phyloP scores from a whole-genome alignment of 30 jellyfish, hydroid and myxozoan genomes.

The Aurelia coerulea region DNA sequence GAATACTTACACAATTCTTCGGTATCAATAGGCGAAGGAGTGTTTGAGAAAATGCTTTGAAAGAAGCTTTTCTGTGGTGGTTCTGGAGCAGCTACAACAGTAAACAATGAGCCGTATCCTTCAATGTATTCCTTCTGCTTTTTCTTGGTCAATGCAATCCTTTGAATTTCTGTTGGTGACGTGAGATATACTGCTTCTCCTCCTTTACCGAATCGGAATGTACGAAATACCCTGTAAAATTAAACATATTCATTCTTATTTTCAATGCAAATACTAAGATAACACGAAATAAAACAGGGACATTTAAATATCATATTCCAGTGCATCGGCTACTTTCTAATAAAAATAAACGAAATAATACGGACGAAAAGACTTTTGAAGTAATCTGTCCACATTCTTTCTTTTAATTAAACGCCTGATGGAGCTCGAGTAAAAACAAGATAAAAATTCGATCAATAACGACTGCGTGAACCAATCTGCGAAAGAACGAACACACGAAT shows the following conservation, averaged over 20 bases:
- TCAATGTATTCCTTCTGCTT: slow-evolving; percentile 79
- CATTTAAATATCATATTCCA: too few species aligned
- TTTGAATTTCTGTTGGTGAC: slow-evolving; percentile 94
- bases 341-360: too few species aligned
- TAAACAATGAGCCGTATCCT: slow-evolving; percentile 87
- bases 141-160: slow-evolving; percentile 80
- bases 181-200: slow-evolving; percentile 94
- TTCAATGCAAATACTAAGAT: too few species aligned
- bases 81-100: slow-evolving; percentile 84
- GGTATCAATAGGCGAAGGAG: slow-evolving; percentile 94
- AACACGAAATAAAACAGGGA: too few species aligned
- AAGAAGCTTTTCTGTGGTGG: slow-evolving; percentile 94
- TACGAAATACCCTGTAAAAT: slow-evolving; percentile 74
- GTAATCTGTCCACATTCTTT: too few species aligned
- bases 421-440: too few species aligned
- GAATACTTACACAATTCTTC: slow-evolving; percentile 91
- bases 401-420: too few species aligned
- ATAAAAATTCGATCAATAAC: too few species aligned
- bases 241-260: neutral
- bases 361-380: too few species aligned
- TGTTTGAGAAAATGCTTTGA: slow-evolving; percentile 81
- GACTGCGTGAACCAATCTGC: too few species aligned
- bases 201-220: slow-evolving; percentile 95
- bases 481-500: too few species aligned
- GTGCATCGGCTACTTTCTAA: too few species aligned